Percentiles rank a stretch among this genome's conserved stretches.
phyloP scores from a whole-genome alignment of 2,113 vertebrate species.

The Panurus biarmicus region DNA sequence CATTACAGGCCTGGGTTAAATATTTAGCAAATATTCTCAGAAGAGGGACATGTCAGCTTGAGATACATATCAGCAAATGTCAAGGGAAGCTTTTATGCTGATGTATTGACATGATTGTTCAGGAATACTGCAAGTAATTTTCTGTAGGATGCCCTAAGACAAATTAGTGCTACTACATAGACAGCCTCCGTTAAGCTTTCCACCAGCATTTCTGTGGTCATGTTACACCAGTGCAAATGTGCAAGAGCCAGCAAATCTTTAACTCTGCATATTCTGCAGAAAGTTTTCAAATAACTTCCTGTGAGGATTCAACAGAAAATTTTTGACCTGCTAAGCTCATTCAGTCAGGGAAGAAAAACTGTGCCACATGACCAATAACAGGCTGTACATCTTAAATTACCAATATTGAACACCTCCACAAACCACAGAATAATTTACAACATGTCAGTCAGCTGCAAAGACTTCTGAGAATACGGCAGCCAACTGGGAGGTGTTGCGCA shows the following conservation, averaged over 20 bases:
- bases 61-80: not conserved
- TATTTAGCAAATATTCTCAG: not conserved
- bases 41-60: not conserved
- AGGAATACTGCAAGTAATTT: not conserved
- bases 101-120: not conserved
- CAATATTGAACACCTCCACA: not conserved
- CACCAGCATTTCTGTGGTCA: not conserved
- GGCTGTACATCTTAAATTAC: not conserved
- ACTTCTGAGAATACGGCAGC: not conserved
- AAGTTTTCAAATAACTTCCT: not conserved
- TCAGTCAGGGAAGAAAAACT: not conserved
- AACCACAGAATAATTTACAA: not conserved
- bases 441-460: not conserved
- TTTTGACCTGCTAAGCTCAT: not conserved
- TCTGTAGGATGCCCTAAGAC: not conserved
- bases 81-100: not conserved
- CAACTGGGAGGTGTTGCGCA: not conserved
- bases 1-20: not conserved
- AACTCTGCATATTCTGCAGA: not conserved
- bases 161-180: not conserved
- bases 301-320: not conserved
- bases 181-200: not conserved
- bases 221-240: not conserved
- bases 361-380: not conserved
- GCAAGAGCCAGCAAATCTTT: not conserved